These are phyloP conservation scores for Cydia pomonella DNA, from an alignment of 1,140 invertebrate species.

Conservation along the genomic window DNA sequence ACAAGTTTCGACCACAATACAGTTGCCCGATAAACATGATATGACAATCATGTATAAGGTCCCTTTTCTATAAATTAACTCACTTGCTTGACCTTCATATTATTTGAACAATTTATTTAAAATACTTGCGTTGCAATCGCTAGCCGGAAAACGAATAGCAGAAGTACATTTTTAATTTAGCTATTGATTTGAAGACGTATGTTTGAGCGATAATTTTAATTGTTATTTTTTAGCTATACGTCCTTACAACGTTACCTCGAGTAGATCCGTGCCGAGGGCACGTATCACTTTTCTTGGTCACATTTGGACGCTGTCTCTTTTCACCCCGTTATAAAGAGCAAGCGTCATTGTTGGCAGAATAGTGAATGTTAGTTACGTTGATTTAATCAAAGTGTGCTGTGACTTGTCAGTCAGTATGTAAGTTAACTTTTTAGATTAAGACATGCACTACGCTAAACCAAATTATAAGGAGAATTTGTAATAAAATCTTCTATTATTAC, in stretches of 20 bases:
- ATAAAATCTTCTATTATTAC: neutral
- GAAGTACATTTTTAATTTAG: slow-evolving; percentile 24
- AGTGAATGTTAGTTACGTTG: slow-evolving; percentile 49
- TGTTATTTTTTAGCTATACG: slow-evolving; percentile 25
- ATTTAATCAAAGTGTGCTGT: slow-evolving; percentile 69
- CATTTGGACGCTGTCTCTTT: slow-evolving; percentile 3
- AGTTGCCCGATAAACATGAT: too few relatives aligned
- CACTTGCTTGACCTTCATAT: too few relatives aligned
- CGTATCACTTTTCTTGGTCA: slow-evolving; percentile 7
- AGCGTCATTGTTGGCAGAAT: slow-evolving; percentile 12
- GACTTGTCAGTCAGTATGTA: slow-evolving; percentile 74
- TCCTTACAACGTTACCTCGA: slow-evolving; percentile 47
- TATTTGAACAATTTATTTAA: too few relatives aligned
- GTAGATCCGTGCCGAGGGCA: slow-evolving; percentile 44
- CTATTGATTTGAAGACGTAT: neutral
- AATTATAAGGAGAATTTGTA: slow-evolving; percentile 40
- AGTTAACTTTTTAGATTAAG: slow-evolving; percentile 61
- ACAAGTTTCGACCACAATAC: neutral
- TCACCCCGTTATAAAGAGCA: neutral
- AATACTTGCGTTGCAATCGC: neutral
- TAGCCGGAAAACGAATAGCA: neutral
- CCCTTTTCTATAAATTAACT: too few relatives aligned
- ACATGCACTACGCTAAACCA: slow-evolving; percentile 61
- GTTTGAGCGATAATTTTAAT: neutral
- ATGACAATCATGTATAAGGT: too few relatives aligned